Percentiles rank a stretch among this genome's conserved stretches.
phyloP scores from a whole-genome alignment of 2,113 vertebrate species.

The Zapus hudsonius region DNA sequence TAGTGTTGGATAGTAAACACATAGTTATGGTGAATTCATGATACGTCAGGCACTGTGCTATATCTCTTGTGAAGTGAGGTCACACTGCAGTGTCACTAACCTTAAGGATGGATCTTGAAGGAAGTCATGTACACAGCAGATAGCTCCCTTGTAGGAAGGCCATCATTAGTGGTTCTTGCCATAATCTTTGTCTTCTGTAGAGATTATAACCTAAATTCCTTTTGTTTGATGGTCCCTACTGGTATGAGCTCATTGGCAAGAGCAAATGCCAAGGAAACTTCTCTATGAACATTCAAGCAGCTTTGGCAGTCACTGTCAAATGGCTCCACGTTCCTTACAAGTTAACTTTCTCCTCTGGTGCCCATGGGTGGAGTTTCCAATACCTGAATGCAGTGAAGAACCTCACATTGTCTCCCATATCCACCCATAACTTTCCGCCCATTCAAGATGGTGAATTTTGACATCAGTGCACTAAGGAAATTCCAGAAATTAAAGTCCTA shows the following conservation, averaged over 20 bases:
- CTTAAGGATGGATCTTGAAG: background rate
- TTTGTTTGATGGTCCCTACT: background rate
- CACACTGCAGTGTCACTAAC: background rate
- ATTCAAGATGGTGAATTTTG: background rate
- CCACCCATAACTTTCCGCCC: background rate
- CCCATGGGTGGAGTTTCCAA: background rate
- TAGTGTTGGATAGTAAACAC: background rate
- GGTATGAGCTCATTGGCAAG: background rate
- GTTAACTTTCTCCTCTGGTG: background rate
- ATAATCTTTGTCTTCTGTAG: background rate
- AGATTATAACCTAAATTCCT: background rate
- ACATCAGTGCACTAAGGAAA: too few relatives aligned
- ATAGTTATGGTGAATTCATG: background rate
- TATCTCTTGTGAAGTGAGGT: background rate
- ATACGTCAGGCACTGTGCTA: background rate
- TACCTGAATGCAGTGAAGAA: background rate
- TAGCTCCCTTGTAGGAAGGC: background rate
- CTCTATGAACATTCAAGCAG: background rate
- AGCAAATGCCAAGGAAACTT: background rate
- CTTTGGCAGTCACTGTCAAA: conserved; percentile 11
- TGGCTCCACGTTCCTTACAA: background rate
- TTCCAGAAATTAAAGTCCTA: background rate
- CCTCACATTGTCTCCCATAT: background rate
- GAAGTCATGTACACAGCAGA: background rate
- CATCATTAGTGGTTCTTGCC: background rate